Evolutionary conservation across 92 coral and sea anemone species (phyloP).

Genomic region (Pocillopora meandrina): DNA sequence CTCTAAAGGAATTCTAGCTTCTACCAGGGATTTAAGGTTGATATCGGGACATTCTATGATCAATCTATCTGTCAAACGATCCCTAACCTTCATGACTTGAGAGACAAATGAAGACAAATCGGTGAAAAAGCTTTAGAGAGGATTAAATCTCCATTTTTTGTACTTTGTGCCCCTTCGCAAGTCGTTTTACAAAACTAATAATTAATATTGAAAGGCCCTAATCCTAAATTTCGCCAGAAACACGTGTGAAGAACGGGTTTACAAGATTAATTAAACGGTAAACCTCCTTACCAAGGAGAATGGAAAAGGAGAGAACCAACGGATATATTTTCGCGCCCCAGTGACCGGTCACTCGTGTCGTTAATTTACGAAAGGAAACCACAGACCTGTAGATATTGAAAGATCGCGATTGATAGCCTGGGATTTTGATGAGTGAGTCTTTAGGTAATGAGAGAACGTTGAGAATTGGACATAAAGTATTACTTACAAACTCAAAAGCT

Average conservation of each 20-base stretch:
- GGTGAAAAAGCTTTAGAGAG: neutral
- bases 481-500: slow-evolving; percentile 34
- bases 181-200: neutral
- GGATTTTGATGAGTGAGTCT: slow-evolving; percentile 13
- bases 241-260: slow-evolving; percentile 38
- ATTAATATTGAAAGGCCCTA: neutral
- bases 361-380: slow-evolving; percentile 31
- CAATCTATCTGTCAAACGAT: neutral
- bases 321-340: neutral
- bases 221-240: slow-evolving; percentile 8
- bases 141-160: neutral
- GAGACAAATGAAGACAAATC: neutral
- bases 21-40: neutral
- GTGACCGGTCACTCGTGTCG: neutral
- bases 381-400: slow-evolving; percentile 33
- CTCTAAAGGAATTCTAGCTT: too few relatives aligned
- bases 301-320: neutral
- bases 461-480: neutral
- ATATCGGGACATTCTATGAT: neutral
- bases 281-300: slow-evolving; percentile 13
- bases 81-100: neutral
- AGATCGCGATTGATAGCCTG: slow-evolving; percentile 29
- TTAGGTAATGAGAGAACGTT: neutral
- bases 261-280: slow-evolving; percentile 45
- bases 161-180: neutral